Evolutionary conservation across 1,140 invertebrate genomes (phyloP).

Genomic region (Drosophila leontia): DNA sequence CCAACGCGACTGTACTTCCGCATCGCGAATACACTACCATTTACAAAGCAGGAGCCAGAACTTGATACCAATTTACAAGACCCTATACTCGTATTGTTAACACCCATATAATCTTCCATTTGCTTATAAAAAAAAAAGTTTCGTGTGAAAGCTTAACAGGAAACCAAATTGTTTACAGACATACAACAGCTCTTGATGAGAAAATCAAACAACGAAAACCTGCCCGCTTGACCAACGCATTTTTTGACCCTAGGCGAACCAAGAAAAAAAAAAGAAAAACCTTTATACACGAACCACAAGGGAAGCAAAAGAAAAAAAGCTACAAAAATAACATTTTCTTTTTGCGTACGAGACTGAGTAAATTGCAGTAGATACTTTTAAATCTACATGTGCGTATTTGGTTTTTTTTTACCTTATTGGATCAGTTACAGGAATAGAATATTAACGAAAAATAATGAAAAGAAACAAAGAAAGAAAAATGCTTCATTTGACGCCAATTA

Average conservation of each 20-base stretch:
- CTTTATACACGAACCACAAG: conserved; percentile 43
- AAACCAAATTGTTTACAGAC: conserved; percentile 48
- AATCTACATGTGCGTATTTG: conserved; percentile 31
- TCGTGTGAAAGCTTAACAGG: conserved; percentile 12
- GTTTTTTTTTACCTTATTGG: conserved; percentile 45
- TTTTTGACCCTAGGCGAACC: conserved; percentile 49
- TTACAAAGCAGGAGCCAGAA: conserved; percentile 61
- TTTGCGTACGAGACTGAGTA: conserved; percentile 73
- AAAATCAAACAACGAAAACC: conserved; percentile 44
- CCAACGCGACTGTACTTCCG: conserved; percentile 69
- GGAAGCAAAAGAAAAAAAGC: conserved; percentile 65
- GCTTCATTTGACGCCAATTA: conserved; percentile 59
- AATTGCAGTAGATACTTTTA: conserved; percentile 61
- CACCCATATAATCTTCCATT: conserved; percentile 23
- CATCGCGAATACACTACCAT: conserved; percentile 74
- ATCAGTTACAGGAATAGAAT: conserved; percentile 75
- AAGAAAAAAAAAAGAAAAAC: conserved; percentile 16
- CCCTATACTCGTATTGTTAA: conserved; percentile 35
- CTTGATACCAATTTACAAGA: conserved; percentile 78
- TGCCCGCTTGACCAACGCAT: conserved; percentile 46
- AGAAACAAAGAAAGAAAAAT: conserved; percentile 34
- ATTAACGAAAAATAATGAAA: conserved; percentile 45
- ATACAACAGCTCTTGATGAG: conserved; percentile 32
- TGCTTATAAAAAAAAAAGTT: conserved; percentile 29
- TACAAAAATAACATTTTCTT: conserved; percentile 67